A percentile compares a stretch with the other conserved stretches of the same genome.
Evolutionary conservation across 2,113 vertebrate species (phyloP).

Genomic region (Apeltes quadracus): DNA sequence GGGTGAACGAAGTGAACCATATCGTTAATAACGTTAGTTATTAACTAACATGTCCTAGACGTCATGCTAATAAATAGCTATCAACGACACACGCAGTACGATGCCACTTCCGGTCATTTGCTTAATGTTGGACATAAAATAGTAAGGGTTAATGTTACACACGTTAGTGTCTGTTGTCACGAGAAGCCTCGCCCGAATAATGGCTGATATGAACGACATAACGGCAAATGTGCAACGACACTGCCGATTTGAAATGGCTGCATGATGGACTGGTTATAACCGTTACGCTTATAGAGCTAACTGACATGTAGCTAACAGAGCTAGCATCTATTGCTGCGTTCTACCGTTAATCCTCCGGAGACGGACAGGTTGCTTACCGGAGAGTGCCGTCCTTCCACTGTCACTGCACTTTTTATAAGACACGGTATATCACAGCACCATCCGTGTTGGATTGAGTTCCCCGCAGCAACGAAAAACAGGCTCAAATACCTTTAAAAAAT

Average conservation of each 20-base stretch:
- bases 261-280: not conserved
- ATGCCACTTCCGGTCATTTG: not conserved
- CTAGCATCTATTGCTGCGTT: constrained; percentile 21
- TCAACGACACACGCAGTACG: not conserved
- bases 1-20: not conserved
- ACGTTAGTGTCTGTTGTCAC: not conserved
- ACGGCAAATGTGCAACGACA: not conserved
- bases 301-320: not conserved
- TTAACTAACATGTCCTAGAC: not conserved
- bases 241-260: not conserved
- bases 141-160: not conserved
- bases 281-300: not conserved
- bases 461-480: not conserved
- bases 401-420: not conserved
- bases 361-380: constrained; percentile 75
- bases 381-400: constrained; percentile 45
- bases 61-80: no score
- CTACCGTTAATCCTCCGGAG: constrained; percentile 54
- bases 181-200: not conserved
- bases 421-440: constrained; percentile 38
- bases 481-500: not conserved
- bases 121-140: not conserved
- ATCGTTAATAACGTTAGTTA: not conserved
- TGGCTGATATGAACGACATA: not conserved
- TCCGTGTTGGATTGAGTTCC: not conserved